Evolutionary conservation across 2,797 vertebrate genomes (phyloP).

Genomic region (Onychomys leucogaster): DNA sequence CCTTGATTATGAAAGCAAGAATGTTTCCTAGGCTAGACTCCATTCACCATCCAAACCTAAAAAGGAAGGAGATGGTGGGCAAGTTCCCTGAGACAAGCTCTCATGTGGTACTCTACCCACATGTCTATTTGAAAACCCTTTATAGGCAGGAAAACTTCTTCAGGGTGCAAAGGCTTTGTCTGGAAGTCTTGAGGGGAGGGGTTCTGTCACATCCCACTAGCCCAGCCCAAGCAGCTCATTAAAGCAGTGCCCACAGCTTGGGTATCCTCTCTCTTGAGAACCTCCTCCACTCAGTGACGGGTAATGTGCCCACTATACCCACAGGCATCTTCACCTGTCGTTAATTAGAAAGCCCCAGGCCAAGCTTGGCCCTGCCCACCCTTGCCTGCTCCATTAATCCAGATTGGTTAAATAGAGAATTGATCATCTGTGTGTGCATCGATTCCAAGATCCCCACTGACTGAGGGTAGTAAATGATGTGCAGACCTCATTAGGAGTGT

Average conservation of each 20-base stretch:
- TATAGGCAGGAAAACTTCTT: rapidly evolving
- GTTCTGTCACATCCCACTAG: not conserved
- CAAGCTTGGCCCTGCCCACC: not conserved
- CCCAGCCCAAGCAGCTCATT: not conserved
- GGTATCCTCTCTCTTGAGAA: not conserved
- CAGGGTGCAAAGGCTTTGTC: not conserved
- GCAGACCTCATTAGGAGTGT: not conserved
- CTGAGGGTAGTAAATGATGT: not conserved
- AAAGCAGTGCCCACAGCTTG: rapidly evolving
- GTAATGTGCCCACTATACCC: rapidly evolving
- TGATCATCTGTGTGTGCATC: not conserved
- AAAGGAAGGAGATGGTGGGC: rapidly evolving
- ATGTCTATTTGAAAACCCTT: not conserved
- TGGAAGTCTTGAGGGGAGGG: not conserved
- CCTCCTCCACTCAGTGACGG: not conserved
- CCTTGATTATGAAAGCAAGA: not conserved
- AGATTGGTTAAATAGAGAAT: conserved; percentile 60
- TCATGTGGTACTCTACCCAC: rapidly evolving
- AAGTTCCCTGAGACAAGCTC: not conserved
- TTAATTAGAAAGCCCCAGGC: not conserved
- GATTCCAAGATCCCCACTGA: not conserved
- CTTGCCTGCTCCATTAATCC: not conserved
- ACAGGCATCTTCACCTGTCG: conserved; percentile 35
- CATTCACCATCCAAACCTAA: not conserved
- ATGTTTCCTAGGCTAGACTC: not conserved